Evolutionary conservation across 2,797 vertebrate genomes (phyloP).

Genomic region (Adelosebastes latens): DNA sequence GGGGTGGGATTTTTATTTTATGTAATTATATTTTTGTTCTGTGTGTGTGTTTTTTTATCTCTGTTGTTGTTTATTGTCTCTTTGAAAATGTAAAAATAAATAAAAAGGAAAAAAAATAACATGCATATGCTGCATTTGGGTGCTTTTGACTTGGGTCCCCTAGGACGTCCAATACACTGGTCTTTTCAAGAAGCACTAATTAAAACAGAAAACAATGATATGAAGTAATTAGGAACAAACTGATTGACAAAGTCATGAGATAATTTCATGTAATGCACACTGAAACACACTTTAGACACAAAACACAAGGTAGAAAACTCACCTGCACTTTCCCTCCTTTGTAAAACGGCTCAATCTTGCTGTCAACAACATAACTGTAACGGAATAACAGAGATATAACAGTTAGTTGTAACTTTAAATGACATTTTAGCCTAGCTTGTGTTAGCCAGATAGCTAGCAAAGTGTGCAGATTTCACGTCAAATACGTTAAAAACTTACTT

Average conservation of each 20-base stretch:
- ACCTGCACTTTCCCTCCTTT: conserved; percentile 97
- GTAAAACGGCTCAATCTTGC: conserved; percentile 95
- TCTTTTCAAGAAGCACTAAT: too few species aligned
- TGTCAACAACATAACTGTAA: conserved; percentile 86
- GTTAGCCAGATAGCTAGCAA: conserved; percentile 11
- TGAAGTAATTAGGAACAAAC: too few species aligned
- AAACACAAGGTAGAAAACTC: conserved; percentile 23
- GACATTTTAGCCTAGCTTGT: conserved; percentile 35
- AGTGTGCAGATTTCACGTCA: not conserved
- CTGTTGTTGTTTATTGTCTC: too few species aligned
- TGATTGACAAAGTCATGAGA: too few species aligned
- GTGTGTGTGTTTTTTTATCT: too few species aligned
- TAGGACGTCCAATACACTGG: fast-evolving
- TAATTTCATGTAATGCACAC: not conserved
- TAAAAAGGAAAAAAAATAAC: too few species aligned
- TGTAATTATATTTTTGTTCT: too few species aligned
- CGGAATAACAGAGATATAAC: not conserved
- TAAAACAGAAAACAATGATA: too few species aligned
- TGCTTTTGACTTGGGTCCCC: too few species aligned
- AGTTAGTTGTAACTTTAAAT: not conserved
- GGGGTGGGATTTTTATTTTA: too few species aligned
- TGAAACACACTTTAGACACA: not conserved
- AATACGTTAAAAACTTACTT: conserved; percentile 77
- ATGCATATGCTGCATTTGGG: too few species aligned
- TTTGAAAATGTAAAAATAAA: too few species aligned